A percentile compares a stretch with the other conserved stretches of the same genome.
Conservation (phyloP, 2,888 invertebrate species). For the Idaea dimidiata region DNA sequence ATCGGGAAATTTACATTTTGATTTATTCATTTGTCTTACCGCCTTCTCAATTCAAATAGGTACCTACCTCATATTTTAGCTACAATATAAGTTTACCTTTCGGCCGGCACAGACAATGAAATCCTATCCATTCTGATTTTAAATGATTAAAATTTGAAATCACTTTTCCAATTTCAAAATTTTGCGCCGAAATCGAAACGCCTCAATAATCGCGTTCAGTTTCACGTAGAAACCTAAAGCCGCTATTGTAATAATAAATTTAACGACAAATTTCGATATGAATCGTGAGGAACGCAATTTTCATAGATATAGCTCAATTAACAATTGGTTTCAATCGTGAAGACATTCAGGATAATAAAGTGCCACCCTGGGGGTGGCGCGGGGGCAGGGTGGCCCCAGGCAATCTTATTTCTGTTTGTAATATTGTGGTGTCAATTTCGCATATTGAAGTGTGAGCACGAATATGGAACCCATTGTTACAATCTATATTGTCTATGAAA, state of each 20-base stretch:
- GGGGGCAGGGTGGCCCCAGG: conserved; percentile 53
- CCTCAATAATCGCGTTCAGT: conserved; percentile 51
- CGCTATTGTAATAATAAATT: conserved; percentile 69
- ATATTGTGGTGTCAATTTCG: conserved; percentile 80
- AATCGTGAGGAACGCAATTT: conserved; percentile 75
- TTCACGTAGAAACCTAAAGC: conserved; percentile 57
- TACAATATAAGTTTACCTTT: conserved; percentile 10
- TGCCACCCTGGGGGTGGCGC: conserved; percentile 50
- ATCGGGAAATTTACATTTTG: conserved; percentile 79
- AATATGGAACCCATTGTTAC: conserved; percentile 64
- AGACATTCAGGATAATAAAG: conserved; percentile 78
- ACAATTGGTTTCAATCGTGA: conserved; percentile 80
- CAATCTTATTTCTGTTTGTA: conserved; percentile 80
- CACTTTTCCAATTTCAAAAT: conserved; percentile 22
- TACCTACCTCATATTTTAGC: conserved; percentile 11
- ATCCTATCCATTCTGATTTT: conserved; percentile 31
- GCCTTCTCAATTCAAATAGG: conserved; percentile 27
- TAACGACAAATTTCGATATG: conserved; percentile 76
- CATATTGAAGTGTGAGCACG: conserved; percentile 75
- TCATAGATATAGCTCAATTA: conserved; percentile 81
- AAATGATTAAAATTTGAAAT: conserved; percentile 24
- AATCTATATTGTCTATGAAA: conserved; percentile 67
- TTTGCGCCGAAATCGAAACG: conserved; percentile 48
- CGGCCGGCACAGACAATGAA: conserved; percentile 22
- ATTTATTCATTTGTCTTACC: conserved; percentile 81